Conservation (phyloP, 2,113 vertebrate genomes). For the Phalacrocorax carbo region DNA sequence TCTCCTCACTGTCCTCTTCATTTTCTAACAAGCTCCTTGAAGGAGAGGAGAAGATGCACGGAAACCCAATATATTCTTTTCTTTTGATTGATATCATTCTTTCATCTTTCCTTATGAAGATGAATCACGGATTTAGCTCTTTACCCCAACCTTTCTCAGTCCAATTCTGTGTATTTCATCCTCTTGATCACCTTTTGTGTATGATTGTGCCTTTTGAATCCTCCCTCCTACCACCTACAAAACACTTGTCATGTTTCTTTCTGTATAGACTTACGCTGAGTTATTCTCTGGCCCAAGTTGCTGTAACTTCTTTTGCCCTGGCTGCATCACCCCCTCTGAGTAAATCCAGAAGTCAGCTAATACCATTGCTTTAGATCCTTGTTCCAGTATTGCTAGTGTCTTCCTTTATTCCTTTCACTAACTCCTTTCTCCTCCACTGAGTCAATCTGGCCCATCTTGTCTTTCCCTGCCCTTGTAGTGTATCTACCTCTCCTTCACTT, state of each 20-base stretch:
- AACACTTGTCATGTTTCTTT: background rate
- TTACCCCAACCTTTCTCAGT: background rate
- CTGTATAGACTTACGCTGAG: background rate
- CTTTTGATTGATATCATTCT: constrained; percentile 20
- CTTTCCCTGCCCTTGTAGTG: background rate
- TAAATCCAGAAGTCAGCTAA: background rate
- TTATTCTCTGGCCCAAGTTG: background rate
- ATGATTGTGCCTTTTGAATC: constrained; percentile 1
- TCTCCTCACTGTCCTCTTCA: background rate
- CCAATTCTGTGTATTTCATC: background rate
- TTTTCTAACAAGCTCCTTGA: constrained; percentile 40
- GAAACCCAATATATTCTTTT: background rate
- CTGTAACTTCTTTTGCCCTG: background rate
- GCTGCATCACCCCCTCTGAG: background rate
- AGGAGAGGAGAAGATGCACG: background rate
- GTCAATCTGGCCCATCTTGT: background rate
- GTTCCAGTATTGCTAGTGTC: background rate
- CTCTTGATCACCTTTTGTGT: background rate
- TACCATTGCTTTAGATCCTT: background rate
- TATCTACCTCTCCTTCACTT: background rate
- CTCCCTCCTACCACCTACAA: background rate
- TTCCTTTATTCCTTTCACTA: background rate
- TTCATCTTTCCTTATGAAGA: constrained; percentile 39
- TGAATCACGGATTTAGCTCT: background rate
- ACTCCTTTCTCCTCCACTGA: background rate